Evolutionary conservation across 2,888 invertebrate species (phyloP), one percentile per base, ranked within the genome.

Genomic region (Rhaphigaster nebulosa): DNA sequence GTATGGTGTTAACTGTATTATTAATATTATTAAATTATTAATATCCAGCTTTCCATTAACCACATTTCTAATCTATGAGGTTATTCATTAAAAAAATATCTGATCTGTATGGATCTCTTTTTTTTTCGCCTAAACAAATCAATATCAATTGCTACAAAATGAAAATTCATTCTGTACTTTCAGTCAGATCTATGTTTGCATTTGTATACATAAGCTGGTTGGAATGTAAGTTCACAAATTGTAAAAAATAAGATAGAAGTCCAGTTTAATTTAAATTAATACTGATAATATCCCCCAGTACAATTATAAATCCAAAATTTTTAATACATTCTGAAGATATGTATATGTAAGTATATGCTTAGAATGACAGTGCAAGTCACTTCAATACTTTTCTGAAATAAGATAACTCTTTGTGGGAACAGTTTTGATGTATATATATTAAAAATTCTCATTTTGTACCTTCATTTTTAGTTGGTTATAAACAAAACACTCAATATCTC

Each of bases 141-240:
- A n/a, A 65, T 65, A 1, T 60, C 12, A n/a, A n/a, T 18, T 65
- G 18, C 18, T 65, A 29, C 29, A 29, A 65, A 29, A 65, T 65
- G 65, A 65, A 65, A 34, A 65, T 29, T 65, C 29, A 34, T 18
- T 65, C 18, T 65, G 15, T 29, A 65, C 65, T 65, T 34, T 65
- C 65, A 65, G 65, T 65, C 15, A 65, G 65, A 65, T 65, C 29
- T 65, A 65, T 65, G 65, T 65, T 65, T 65, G 65, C 65, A 65
- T 65, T 65, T 65, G 65, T 65, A 29, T 65, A 13, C 29, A 34
- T 65, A 65, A 65, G 65, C 29, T 65, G 65, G 65, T 65, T 65
- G 65, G 4, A 65, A 29, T 34, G 15, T 5, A 65, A 65, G 65
- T 65, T 29, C 6, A 60, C n/a, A 60, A 65, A 65, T 65, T 29